Conservation (phyloP, 2,797 vertebrate species). For the Botia kubotai region DNA sequence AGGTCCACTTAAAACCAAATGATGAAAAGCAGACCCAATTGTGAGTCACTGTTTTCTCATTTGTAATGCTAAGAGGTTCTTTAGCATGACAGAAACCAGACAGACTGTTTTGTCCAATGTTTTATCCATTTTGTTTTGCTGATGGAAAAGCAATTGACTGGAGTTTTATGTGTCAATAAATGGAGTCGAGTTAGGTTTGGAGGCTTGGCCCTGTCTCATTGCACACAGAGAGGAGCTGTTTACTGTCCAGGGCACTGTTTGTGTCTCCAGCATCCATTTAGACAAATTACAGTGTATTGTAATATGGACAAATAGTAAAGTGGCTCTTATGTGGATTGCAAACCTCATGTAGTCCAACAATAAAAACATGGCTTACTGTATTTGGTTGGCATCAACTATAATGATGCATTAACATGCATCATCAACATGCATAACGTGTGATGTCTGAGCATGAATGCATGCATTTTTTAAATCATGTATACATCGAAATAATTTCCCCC, state of each 20-base stretch:
- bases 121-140: too few species aligned
- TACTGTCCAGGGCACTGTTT: neutral
- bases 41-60: neutral
- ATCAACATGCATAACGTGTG: neutral
- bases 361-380: neutral
- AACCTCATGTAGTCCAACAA: neutral
- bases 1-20: neutral
- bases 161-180: neutral
- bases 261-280: neutral
- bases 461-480: too few species aligned
- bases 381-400: neutral
- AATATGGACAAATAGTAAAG: neutral
- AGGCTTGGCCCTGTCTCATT: neutral
- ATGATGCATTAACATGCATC: neutral
- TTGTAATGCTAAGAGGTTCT: neutral
- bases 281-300: neutral
- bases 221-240: neutral
- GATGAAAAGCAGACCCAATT: neutral
- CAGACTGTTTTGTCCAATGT: neutral
- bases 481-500: too few species aligned
- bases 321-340: neutral
- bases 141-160: neutral
- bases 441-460: too few species aligned
- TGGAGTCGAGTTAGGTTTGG: neutral
- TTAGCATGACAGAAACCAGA: neutral